phyloP scores from a whole-genome alignment of 2,888 invertebrate species.

The Sarcophaga subvicina region DNA sequence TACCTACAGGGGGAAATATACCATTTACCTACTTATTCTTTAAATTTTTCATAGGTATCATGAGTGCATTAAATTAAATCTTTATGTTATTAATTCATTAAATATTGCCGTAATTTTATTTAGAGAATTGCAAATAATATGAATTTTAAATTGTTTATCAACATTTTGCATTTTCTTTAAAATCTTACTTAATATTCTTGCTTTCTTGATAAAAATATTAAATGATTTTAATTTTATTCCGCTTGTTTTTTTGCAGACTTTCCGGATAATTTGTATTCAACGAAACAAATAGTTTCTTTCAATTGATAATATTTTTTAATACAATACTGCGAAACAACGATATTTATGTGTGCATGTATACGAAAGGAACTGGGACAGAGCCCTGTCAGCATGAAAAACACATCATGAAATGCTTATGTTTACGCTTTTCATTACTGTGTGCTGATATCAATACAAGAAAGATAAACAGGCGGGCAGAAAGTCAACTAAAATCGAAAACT shows the following conservation, averaged over 20 bases:
- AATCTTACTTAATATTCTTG: too few species aligned
- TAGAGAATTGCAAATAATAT: too few species aligned
- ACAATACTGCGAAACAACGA: conserved; percentile 13
- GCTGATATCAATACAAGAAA: conserved; percentile 18
- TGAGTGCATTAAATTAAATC: too few species aligned
- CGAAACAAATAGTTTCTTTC: conserved; percentile 13
- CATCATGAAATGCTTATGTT: conserved; percentile 9
- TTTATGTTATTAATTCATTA: too few species aligned
- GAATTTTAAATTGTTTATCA: too few species aligned
- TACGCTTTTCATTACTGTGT: conserved; percentile 29
- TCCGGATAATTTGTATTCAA: conserved; percentile 12
- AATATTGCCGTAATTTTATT: too few species aligned
- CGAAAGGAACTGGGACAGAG: conserved; percentile 14
- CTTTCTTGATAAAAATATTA: neutral
- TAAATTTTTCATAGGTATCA: too few species aligned
- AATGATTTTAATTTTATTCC: neutral
- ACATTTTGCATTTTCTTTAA: too few species aligned
- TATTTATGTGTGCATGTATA: neutral
- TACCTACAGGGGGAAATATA: too few species aligned
- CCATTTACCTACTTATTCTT: too few species aligned
- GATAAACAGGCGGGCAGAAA: conserved; percentile 25
- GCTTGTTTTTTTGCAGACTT: conserved; percentile 43
- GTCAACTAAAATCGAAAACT: conserved; percentile 18
- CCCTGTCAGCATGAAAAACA: neutral
- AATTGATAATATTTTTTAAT: conserved; percentile 18